Evolutionary conservation across 2,888 invertebrate genomes (phyloP).

Genomic region (Thymelicus lineola): DNA sequence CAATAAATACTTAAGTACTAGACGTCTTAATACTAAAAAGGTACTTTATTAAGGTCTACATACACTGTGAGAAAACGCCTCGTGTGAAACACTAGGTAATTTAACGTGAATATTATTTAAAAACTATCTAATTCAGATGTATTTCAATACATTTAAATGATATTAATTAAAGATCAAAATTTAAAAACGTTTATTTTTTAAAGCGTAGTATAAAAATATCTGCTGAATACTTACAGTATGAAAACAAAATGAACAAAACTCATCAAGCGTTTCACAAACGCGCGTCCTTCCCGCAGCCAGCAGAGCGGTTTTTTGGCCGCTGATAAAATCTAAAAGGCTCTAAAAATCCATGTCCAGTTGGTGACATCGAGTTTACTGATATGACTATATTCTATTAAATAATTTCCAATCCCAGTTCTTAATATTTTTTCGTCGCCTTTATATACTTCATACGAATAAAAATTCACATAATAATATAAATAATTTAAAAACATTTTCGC

Average conservation of each 20-base stretch:
- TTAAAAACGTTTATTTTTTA: no score
- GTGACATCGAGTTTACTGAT: neutral
- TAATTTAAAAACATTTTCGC: no score
- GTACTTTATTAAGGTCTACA: conserved; percentile 78
- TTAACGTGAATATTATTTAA: neutral
- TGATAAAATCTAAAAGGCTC: conserved; percentile 26
- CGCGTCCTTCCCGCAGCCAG: conserved; percentile 56
- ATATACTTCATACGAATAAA: no score
- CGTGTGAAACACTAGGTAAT: conserved; percentile 61
- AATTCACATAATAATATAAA: no score
- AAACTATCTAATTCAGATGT: neutral
- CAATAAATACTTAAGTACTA: conserved; percentile 81
- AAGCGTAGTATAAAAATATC: no score
- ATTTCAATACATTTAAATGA: no score
- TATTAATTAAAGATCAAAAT: no score
- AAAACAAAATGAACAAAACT: neutral
- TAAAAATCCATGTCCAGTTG: conserved; percentile 7
- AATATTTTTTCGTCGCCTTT: neutral
- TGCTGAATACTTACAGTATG: no score
- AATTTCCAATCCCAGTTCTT: neutral
- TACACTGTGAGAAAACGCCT: conserved; percentile 68
- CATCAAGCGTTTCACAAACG: conserved; percentile 60
- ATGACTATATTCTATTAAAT: neutral
- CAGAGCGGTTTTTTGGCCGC: conserved; percentile 37
- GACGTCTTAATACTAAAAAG: conserved; percentile 73